Percentiles rank a stretch among this genome's conserved stretches.
Conservation (phyloP, 2,888 invertebrate genomes). For the Zaprionus lineosus region DNA sequence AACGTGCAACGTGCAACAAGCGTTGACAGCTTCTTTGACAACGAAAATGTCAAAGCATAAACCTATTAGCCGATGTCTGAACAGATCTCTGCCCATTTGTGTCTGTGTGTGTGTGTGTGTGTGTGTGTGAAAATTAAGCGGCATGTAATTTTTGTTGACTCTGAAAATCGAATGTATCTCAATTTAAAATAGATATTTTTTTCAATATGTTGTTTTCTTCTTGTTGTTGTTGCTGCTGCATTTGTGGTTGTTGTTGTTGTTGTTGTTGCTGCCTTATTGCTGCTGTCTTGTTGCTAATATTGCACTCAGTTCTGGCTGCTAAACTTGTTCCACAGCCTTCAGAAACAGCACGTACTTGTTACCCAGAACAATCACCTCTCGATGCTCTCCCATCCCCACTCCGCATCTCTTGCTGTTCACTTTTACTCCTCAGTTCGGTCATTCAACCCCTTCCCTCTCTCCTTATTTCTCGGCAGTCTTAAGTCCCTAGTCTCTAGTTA, state of each 20-base stretch:
- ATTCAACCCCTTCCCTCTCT: too few relatives aligned
- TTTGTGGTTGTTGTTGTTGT: not conserved
- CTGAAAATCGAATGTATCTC: conserved; percentile 72
- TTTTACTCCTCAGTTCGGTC: too few relatives aligned
- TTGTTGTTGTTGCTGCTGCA: not conserved
- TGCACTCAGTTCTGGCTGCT: conserved; percentile 7
- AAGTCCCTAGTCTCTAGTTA: too few relatives aligned
- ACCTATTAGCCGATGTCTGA: conserved; percentile 2
- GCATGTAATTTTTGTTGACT: conserved; percentile 75
- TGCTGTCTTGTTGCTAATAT: too few relatives aligned
- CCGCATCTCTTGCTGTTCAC: too few relatives aligned
- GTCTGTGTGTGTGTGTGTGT: not conserved
- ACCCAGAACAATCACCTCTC: conserved; percentile 70
- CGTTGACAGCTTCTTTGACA: conserved; percentile 22
- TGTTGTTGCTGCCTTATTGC: conserved; percentile 16
- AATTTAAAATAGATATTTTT: conserved; percentile 65
- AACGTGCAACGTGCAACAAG: not conserved
- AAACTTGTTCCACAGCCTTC: conserved; percentile 74
- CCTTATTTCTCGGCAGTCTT: too few relatives aligned
- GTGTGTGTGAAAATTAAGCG: conserved; percentile 61
- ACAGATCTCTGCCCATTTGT: not conserved
- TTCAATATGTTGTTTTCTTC: conserved; percentile 1
- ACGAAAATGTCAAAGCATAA: conserved; percentile 50
- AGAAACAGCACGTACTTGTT: conserved; percentile 74
- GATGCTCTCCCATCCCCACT: conserved; percentile 4